Evolutionary conservation across 2,888 invertebrate species (phyloP).

Genomic region (Adelphocoris suturalis): DNA sequence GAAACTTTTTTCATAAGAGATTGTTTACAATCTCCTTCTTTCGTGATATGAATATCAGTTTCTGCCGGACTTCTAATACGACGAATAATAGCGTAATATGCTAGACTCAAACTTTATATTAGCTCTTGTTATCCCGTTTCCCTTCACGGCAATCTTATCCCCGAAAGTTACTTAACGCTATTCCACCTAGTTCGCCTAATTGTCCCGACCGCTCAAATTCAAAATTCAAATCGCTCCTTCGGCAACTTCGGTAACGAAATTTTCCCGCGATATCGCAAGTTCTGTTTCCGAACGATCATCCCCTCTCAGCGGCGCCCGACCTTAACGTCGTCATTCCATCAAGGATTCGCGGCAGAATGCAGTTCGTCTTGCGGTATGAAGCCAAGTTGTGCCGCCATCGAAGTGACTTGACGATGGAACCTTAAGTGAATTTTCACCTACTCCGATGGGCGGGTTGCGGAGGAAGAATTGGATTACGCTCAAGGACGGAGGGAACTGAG

Average conservation of each 20-base stretch:
- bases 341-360: slow-evolving; percentile 31
- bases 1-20: slow-evolving; percentile 34
- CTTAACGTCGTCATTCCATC: background rate
- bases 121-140: slow-evolving; percentile 11
- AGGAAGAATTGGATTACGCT: slow-evolving; percentile 56
- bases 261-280: slow-evolving; percentile 2
- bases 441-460: slow-evolving; percentile 48
- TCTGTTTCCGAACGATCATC: slow-evolving; percentile 32
- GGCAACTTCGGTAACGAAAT: background rate
- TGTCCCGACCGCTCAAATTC: slow-evolving; percentile 9
- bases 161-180: slow-evolving; percentile 11
- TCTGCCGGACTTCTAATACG: background rate
- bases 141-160: background rate
- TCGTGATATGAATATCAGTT: slow-evolving; percentile 29
- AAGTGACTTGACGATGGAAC: slow-evolving; percentile 44
- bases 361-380: slow-evolving; percentile 40
- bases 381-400: slow-evolving; percentile 45
- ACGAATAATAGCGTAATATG: slow-evolving; percentile 2
- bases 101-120: slow-evolving; percentile 1
- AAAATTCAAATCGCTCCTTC: slow-evolving; percentile 30
- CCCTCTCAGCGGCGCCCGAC: background rate
- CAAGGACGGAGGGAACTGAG: slow-evolving; percentile 43
- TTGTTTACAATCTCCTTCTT: slow-evolving; percentile 30
- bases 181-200: slow-evolving; percentile 19
- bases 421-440: slow-evolving; percentile 63